Evolutionary conservation across 2,888 invertebrate species (phyloP).

Genomic region (Ephialtes manifestator): DNA sequence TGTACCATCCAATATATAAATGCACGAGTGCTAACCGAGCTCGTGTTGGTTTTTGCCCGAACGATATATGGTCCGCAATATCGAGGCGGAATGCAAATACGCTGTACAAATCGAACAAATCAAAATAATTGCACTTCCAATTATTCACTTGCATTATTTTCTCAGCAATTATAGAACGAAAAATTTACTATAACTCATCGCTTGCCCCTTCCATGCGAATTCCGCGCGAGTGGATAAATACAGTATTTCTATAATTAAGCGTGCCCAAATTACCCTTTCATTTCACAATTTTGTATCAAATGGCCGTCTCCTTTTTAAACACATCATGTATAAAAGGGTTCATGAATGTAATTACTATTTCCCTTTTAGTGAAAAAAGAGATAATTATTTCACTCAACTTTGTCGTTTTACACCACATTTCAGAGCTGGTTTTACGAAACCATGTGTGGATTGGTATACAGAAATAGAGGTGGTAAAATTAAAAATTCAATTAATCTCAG

Average conservation of each 20-base stretch:
- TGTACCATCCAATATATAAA: slow-evolving; percentile 8
- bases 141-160: slow-evolving; percentile 21
- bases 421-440: neutral
- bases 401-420: neutral
- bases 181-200: neutral
- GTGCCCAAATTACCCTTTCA: neutral
- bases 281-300: neutral
- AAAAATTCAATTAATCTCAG: too few species aligned
- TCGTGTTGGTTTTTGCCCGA: neutral
- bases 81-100: slow-evolving; percentile 19
- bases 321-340: neutral
- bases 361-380: neutral
- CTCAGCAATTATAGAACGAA: slow-evolving; percentile 23
- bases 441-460: too few species aligned
- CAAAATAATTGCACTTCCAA: slow-evolving; percentile 39
- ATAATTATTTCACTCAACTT: neutral
- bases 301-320: neutral
- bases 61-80: slow-evolving; percentile 8
- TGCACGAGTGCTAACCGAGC: slow-evolving; percentile 13
- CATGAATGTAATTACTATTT: neutral
- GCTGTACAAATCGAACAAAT: slow-evolving; percentile 17
- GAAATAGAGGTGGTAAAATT: too few species aligned
- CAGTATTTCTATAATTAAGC: slow-evolving; percentile 13
- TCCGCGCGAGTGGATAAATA: neutral
- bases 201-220: neutral